phyloP scores from a whole-genome alignment of 2,888 invertebrate genomes.

The Patella pellucida region DNA sequence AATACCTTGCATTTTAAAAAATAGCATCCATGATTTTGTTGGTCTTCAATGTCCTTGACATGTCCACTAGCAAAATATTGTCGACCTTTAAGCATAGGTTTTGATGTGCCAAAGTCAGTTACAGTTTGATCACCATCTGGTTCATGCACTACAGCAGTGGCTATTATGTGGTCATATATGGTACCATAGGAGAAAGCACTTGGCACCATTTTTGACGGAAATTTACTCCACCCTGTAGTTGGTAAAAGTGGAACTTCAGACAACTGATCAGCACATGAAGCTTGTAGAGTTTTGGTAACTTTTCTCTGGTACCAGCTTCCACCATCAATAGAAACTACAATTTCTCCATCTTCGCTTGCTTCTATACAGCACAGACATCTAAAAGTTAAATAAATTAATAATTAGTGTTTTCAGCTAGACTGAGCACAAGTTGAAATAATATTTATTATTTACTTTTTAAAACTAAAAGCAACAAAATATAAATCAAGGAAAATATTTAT shows the following conservation, averaged over 20 bases:
- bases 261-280: background rate
- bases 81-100: slow-evolving; percentile 24
- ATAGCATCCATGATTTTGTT: slow-evolving; percentile 15
- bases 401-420: background rate
- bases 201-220: slow-evolving; percentile 21
- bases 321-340: slow-evolving; percentile 21
- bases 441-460: too few relatives aligned
- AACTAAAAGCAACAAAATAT: too few relatives aligned
- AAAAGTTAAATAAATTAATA: background rate
- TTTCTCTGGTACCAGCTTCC: slow-evolving; percentile 24
- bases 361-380: background rate
- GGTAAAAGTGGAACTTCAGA: slow-evolving; percentile 16
- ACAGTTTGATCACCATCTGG: background rate
- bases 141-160: slow-evolving; percentile 9
- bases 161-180: slow-evolving; percentile 21
- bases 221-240: slow-evolving; percentile 21
- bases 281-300: background rate
- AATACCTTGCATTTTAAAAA: slow-evolving; percentile 20
- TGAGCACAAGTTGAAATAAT: too few relatives aligned
- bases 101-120: slow-evolving; percentile 11
- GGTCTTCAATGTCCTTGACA: slow-evolving; percentile 21
- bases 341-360: slow-evolving; percentile 11
- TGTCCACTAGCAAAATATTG: slow-evolving; percentile 25
- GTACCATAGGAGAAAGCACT: slow-evolving; percentile 22
- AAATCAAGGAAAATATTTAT: too few relatives aligned